A percentile compares a stretch with the other conserved stretches of the same genome.
Conservation (phyloP, 1,140 invertebrate species). For the Frieseomelitta varia region DNA sequence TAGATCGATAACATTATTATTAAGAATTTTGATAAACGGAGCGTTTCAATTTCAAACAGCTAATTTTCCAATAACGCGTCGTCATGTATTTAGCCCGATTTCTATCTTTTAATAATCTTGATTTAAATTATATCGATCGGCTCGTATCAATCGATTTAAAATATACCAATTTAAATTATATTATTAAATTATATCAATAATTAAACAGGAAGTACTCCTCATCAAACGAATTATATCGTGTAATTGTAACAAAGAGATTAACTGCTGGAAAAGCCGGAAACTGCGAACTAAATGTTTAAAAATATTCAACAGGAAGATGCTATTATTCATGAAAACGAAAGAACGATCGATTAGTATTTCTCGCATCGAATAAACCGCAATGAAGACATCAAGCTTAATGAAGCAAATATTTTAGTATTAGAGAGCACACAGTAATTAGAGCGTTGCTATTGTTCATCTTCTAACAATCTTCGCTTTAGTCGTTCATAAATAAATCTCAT, state of each 20-base stretch:
- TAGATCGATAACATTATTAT: not conserved
- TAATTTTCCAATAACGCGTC: not conserved
- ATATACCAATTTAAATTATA: not conserved
- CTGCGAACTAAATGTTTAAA: not conserved
- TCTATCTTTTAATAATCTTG: not conserved
- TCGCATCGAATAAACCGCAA: not conserved
- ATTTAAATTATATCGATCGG: too few relatives aligned
- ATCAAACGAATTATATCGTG: not conserved
- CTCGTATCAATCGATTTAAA: not conserved
- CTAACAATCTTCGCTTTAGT: too few relatives aligned
- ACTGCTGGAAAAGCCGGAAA: not conserved
- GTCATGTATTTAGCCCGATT: not conserved
- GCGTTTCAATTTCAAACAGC: not conserved
- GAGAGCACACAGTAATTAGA: not conserved
- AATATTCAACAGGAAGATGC: not conserved
- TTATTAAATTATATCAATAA: not conserved
- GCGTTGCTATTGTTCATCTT: not conserved
- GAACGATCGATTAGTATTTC: not conserved
- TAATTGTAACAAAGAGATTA: not conserved
- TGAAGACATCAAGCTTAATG: not conserved
- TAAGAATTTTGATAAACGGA: not conserved
- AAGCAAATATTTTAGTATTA: not conserved
- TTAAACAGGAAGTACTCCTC: not conserved
- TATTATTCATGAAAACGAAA: not conserved
- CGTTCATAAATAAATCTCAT: not conserved